These are phyloP conservation scores for Casuarius casuarius DNA, from an alignment of 2,113 vertebrate genomes.

Conservation along the genomic window DNA sequence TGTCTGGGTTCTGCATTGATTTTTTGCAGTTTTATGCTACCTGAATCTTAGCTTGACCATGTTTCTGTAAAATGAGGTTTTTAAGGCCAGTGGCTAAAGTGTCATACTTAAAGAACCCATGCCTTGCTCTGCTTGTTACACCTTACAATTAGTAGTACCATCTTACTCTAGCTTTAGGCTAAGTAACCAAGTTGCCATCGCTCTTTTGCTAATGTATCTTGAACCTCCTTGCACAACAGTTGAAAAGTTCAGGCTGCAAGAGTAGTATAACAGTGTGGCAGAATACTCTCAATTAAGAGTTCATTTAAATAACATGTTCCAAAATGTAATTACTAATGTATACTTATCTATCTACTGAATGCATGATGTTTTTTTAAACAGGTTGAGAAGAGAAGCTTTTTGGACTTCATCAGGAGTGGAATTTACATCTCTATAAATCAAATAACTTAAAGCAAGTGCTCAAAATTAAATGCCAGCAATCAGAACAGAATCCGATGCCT, in stretches of 20 bases:
- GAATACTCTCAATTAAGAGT: not conserved
- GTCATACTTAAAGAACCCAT: rapidly evolving
- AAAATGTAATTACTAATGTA: not conserved
- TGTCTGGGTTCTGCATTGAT: not conserved
- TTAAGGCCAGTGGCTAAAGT: not conserved
- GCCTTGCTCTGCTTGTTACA: not conserved
- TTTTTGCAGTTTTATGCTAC: not conserved
- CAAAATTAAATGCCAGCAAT: not conserved
- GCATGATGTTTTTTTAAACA: not conserved
- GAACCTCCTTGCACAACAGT: too few relatives aligned
- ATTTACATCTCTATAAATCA: not conserved
- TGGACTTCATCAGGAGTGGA: not conserved
- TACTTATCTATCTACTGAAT: too few relatives aligned
- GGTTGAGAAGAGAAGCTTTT: not conserved
- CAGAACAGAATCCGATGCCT: not conserved
- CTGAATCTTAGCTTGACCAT: not conserved
- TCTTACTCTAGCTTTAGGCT: not conserved
- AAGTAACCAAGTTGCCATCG: not conserved
- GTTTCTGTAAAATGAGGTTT: not conserved
- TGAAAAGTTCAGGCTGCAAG: not conserved
- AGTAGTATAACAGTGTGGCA: not conserved
- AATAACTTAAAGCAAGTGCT: not conserved
- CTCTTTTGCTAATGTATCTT: not conserved
- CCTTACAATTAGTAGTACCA: not conserved
- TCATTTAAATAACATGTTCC: not conserved